Conservation (phyloP, 2,797 vertebrate genomes). For the Rachycentron canadum region DNA sequence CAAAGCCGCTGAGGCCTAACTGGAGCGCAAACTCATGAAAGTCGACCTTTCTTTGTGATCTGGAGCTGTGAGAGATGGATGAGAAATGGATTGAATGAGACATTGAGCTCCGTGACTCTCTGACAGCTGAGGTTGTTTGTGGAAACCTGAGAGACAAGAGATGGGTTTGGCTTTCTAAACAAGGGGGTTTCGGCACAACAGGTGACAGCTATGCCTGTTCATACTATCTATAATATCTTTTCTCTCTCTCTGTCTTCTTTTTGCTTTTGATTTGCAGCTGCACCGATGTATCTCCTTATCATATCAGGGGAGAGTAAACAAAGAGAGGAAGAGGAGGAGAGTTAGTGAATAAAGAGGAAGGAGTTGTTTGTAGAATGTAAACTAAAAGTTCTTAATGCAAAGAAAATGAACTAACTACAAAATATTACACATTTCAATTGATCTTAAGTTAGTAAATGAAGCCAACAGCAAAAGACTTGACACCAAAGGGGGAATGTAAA, state of each 20-base stretch:
- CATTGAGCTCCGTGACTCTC: constrained; percentile 27
- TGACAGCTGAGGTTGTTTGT: constrained; percentile 76
- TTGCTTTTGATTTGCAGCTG: constrained; percentile 35
- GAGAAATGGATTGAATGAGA: constrained; percentile 50
- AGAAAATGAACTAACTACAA: background rate
- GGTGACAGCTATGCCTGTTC: constrained; percentile 62
- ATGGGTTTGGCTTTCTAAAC: constrained; percentile 66
- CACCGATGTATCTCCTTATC: constrained; percentile 36
- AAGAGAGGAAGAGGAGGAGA: constrained; percentile 39
- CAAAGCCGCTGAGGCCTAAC: constrained; percentile 29
- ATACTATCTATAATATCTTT: constrained; percentile 33
- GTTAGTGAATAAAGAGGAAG: constrained; percentile 22
- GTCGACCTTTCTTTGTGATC: constrained; percentile 49
- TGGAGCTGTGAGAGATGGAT: constrained; percentile 41
- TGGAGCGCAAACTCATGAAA: constrained; percentile 50
- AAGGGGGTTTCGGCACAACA: constrained; percentile 64
- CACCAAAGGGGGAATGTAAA: constrained; percentile 27
- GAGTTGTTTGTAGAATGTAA: constrained; percentile 12
- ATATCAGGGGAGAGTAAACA: constrained; percentile 39
- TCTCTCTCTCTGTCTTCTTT: constrained; percentile 7
- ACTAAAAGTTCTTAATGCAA: background rate
- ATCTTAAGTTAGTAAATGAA: background rate
- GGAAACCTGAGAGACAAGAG: constrained; percentile 67
- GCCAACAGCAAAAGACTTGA: background rate
- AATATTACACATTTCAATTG: background rate